phyloP scores from a whole-genome alignment of 2,797 vertebrate genomes.

The Sebastes glaucus region DNA sequence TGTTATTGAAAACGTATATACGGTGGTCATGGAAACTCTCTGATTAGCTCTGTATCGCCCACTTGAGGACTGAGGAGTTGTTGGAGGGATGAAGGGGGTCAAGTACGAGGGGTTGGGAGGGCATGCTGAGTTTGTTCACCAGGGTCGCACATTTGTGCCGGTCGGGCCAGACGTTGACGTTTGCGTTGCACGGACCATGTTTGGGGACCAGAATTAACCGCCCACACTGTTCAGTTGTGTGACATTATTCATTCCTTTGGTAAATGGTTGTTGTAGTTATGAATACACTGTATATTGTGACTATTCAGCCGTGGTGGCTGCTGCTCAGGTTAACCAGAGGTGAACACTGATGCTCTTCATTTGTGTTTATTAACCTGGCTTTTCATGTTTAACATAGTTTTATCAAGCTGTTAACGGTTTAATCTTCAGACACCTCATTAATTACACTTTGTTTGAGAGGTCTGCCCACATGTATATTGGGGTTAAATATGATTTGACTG shows the following conservation, averaged over 20 bases:
- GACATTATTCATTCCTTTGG: background rate
- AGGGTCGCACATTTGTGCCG: background rate
- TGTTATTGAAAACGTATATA: background rate
- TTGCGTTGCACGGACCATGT: too few species aligned
- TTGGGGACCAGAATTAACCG: background rate
- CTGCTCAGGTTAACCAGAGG: background rate
- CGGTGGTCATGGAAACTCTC: background rate
- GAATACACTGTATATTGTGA: background rate
- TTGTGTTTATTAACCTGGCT: background rate
- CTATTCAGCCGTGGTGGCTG: background rate
- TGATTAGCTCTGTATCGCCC: background rate
- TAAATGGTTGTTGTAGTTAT: background rate
- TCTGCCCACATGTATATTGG: background rate
- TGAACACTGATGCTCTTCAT: background rate
- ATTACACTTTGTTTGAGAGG: background rate
- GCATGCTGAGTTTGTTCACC: background rate
- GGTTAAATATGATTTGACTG: background rate
- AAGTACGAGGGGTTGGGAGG: background rate
- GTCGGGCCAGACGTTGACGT: background rate
- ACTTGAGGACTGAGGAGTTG: background rate
- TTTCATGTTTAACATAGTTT: background rate
- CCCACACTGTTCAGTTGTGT: background rate
- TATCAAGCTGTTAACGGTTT: background rate
- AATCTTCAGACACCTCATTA: background rate
- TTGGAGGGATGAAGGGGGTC: background rate